A percentile compares a stretch with the other conserved stretches of the same genome.
These are phyloP conservation scores for Noctua janthina DNA, from an alignment of 2,888 invertebrate species.

Conservation along the genomic window DNA sequence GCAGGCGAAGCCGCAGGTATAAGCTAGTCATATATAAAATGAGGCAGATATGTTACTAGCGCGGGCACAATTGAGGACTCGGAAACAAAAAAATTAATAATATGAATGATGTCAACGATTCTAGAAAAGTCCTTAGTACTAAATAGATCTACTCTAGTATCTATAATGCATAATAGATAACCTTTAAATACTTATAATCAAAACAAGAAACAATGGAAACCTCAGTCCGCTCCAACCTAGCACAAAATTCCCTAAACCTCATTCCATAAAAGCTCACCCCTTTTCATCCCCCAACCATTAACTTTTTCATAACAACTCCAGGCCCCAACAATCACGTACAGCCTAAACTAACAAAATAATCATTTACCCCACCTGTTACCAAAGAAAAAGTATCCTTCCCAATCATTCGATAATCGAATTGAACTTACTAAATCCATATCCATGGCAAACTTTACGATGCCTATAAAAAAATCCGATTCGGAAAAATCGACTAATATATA, in stretches of 20 bases:
- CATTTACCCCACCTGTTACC: conserved; percentile 67
- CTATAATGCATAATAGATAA: not conserved
- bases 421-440: conserved; percentile 82
- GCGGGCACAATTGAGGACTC: no score
- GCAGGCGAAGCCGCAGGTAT: no score
- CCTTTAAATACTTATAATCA: not conserved
- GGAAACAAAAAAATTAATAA: no score
- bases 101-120: not conserved
- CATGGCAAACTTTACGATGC: conserved; percentile 80
- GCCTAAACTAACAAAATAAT: conserved; percentile 71
- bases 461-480: conserved; percentile 78
- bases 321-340: conserved; percentile 56
- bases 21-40: no score
- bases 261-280: conserved; percentile 15
- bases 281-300: conserved; percentile 27
- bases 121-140: not conserved
- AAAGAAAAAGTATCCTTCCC: conserved; percentile 69
- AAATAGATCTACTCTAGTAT: not conserved
- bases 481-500: conserved; percentile 79
- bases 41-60: no score
- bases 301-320: conserved; percentile 56
- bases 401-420: conserved; percentile 83
- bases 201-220: not conserved
- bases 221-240: not conserved
- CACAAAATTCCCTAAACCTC: conserved; percentile 21